A percentile compares a stretch with the other conserved stretches of the same genome.
Evolutionary conservation across 2,113 vertebrate species (phyloP).

Genomic region (Rhea pennata): DNA sequence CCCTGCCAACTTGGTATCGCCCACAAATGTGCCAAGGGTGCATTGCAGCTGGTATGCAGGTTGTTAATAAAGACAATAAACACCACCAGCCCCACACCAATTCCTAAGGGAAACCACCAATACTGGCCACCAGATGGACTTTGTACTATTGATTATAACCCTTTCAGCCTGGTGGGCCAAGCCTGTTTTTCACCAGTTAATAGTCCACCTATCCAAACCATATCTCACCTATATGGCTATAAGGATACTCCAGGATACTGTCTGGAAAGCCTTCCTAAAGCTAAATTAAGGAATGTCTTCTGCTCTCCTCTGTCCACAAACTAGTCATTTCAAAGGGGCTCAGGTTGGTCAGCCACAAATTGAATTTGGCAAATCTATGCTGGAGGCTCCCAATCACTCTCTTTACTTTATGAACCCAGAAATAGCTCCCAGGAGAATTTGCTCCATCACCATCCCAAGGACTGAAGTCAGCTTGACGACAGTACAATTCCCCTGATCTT

Average conservation of each 20-base stretch:
- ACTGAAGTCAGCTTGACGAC: background rate
- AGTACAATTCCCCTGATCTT: background rate
- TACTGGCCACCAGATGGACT: rapidly evolving
- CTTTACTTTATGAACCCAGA: background rate
- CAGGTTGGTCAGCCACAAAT: background rate
- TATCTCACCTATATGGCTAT: rapidly evolving
- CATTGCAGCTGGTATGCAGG: background rate
- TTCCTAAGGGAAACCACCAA: background rate
- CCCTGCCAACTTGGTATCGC: rapidly evolving
- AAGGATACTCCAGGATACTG: background rate
- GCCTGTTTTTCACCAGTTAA: background rate
- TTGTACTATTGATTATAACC: rapidly evolving
- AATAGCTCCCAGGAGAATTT: background rate
- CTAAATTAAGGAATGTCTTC: background rate
- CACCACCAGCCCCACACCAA: rapidly evolving
- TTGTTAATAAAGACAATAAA: background rate
- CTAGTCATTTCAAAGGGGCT: background rate
- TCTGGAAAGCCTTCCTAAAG: background rate
- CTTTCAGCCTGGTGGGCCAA: rapidly evolving
- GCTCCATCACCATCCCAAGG: background rate
- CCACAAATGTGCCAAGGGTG: background rate
- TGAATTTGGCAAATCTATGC: background rate
- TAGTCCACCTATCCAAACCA: background rate
- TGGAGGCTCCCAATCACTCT: background rate
- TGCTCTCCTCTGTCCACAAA: background rate